These are phyloP conservation scores for Nymphalis io DNA, from an alignment of 1,140 invertebrate species.

Conservation along the genomic window DNA sequence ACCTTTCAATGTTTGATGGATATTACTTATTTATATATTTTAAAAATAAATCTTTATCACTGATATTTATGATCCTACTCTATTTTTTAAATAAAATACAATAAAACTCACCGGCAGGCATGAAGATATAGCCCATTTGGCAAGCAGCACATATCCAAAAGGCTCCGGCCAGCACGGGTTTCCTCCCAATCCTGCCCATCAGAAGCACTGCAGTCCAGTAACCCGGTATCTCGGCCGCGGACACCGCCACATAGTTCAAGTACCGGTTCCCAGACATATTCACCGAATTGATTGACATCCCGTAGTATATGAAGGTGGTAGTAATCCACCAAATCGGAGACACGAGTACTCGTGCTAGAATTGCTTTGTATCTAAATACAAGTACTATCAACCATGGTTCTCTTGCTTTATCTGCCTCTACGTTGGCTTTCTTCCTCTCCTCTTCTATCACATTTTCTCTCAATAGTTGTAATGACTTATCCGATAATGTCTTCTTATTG, in stretches of 20 bases:
- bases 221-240: slow-evolving; percentile 85
- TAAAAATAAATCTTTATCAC: background rate
- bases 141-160: slow-evolving; percentile 86
- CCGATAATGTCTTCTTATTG: slow-evolving; percentile 81
- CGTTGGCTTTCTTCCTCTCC: slow-evolving; percentile 45
- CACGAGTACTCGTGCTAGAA: slow-evolving; percentile 82
- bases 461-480: slow-evolving; percentile 78
- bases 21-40: background rate
- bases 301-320: slow-evolving; percentile 85
- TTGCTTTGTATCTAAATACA: slow-evolving; percentile 81
- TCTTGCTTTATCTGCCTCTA: slow-evolving; percentile 33
- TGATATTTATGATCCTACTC: background rate
- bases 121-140: slow-evolving; percentile 85
- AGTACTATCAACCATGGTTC: slow-evolving; percentile 74
- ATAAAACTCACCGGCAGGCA: slow-evolving; percentile 76
- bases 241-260: slow-evolving; percentile 85
- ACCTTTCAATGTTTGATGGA: no score
- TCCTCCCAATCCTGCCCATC: slow-evolving; percentile 63
- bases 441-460: slow-evolving; percentile 50
- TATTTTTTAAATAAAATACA: background rate
- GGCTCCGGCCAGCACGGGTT: slow-evolving; percentile 86
- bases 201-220: slow-evolving; percentile 81
- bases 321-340: slow-evolving; percentile 87
- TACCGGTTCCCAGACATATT: slow-evolving; percentile 84
- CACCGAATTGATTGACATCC: slow-evolving; percentile 84